Conservation (phyloP, 2,888 invertebrate genomes). For the Ochropleura leucogaster region DNA sequence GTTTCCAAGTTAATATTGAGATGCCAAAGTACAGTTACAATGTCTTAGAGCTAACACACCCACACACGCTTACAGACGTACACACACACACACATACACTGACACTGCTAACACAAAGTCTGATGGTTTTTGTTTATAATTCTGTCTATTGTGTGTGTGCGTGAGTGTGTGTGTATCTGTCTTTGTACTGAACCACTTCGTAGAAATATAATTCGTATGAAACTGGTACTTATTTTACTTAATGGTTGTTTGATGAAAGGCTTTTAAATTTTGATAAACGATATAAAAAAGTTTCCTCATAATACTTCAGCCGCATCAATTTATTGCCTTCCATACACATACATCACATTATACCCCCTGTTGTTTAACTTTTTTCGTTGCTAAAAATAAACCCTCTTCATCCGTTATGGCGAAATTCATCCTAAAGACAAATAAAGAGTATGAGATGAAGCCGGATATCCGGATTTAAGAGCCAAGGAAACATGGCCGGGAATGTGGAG, state of each 20-base stretch:
- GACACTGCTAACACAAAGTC: no score
- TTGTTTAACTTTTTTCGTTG: constrained; percentile 52
- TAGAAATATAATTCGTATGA: no score
- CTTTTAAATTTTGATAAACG: not conserved
- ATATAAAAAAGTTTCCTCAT: not conserved
- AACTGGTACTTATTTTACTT: not conserved
- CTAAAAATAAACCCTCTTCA: constrained; percentile 45
- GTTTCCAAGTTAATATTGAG: not conserved
- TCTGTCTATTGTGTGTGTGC: no score
- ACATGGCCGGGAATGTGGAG: constrained; percentile 74
- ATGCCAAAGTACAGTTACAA: not conserved
- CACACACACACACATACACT: no score
- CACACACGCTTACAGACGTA: no score
- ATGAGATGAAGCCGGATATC: constrained; percentile 79
- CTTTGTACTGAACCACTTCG: no score
- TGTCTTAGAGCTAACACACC: no score
- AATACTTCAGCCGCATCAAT: not conserved
- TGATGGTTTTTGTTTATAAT: no score
- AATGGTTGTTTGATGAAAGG: not conserved
- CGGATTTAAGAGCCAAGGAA: constrained; percentile 81
- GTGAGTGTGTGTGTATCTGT: no score
- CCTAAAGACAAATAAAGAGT: constrained; percentile 75
- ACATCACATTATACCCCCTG: constrained; percentile 22
- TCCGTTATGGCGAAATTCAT: constrained; percentile 67
- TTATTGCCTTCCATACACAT: constrained; percentile 6